Conservation (phyloP, 2,797 vertebrate genomes). For the Mallotus villosus region DNA sequence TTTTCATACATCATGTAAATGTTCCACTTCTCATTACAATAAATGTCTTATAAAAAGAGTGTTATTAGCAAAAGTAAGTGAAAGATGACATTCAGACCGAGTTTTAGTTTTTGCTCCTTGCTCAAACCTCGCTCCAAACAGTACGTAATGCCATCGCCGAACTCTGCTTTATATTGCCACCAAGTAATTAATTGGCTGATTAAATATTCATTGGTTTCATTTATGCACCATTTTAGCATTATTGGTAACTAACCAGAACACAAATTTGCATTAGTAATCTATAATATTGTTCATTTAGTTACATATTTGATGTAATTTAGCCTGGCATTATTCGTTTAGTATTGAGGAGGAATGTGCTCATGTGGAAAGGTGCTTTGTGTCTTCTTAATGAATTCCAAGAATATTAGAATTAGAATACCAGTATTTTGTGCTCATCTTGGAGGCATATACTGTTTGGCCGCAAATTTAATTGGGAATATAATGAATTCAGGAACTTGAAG, state of each 20-base stretch:
- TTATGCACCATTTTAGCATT: constrained; percentile 7
- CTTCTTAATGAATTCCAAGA: neutral
- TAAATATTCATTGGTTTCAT: constrained; percentile 16
- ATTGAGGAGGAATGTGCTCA: neutral
- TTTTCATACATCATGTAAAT: neutral
- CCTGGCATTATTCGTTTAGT: neutral
- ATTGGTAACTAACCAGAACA: constrained; percentile 3
- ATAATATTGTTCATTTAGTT: neutral
- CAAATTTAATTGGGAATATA: too few relatives aligned
- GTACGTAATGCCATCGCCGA: neutral
- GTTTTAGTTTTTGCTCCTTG: too few relatives aligned
- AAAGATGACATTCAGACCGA: too few relatives aligned
- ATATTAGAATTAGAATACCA: too few relatives aligned
- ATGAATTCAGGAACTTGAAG: too few relatives aligned
- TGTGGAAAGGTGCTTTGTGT: constrained; percentile 5
- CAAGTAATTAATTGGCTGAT: constrained; percentile 11
- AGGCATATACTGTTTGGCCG: too few relatives aligned
- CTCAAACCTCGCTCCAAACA: too few relatives aligned
- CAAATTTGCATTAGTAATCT: constrained; percentile 11
- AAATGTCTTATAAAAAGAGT: neutral
- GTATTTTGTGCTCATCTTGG: neutral
- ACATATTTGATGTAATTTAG: constrained; percentile 7
- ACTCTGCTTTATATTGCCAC: neutral
- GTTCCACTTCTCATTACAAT: neutral
- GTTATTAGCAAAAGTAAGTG: too few relatives aligned